A percentile compares a stretch with the other conserved stretches of the same genome.
Conservation (phyloP, 2,888 invertebrate species). For the Acleris sparsana region DNA sequence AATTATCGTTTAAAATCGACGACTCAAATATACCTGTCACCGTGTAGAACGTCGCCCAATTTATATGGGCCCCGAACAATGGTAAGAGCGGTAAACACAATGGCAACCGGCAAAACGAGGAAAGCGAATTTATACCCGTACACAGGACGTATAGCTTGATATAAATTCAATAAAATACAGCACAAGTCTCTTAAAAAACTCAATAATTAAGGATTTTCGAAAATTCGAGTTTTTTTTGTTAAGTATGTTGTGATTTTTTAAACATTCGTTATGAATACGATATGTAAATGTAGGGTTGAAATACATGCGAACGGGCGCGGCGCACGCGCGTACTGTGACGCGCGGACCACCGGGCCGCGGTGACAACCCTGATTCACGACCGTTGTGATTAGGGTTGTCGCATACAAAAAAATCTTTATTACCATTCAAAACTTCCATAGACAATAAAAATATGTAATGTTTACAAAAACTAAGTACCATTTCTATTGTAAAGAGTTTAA, state of each 20-base stretch:
- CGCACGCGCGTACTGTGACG: slow-evolving; percentile 76
- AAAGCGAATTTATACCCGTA: slow-evolving; percentile 53
- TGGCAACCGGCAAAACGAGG: slow-evolving; percentile 76
- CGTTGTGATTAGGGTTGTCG: slow-evolving; percentile 62
- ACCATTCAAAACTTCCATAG: too few relatives aligned
- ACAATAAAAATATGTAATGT: too few relatives aligned
- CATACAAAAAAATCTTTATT: not conserved
- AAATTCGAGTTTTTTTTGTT: slow-evolving; percentile 2
- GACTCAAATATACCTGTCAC: slow-evolving; percentile 83
- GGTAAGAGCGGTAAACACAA: slow-evolving; percentile 82
- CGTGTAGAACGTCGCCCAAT: slow-evolving; percentile 75
- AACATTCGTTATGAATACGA: slow-evolving; percentile 41
- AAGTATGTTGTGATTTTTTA: slow-evolving; percentile 4
- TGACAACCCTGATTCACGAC: slow-evolving; percentile 80
- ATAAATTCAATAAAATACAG: slow-evolving; percentile 42
- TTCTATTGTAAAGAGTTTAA: too few relatives aligned
- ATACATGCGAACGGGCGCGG: slow-evolving; percentile 64
- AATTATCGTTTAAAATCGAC: slow-evolving; percentile 81
- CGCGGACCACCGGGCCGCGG: slow-evolving; percentile 76
- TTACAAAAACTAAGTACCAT: too few relatives aligned
- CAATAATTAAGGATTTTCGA: slow-evolving; percentile 21
- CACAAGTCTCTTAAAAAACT: slow-evolving; percentile 11
- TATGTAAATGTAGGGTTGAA: slow-evolving; percentile 78
- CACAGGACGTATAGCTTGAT: slow-evolving; percentile 40
- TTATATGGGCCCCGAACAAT: slow-evolving; percentile 80